Base-by-base conservation (phyloP, 2,888 invertebrate species). In the Mamestra brassicae region DNA sequence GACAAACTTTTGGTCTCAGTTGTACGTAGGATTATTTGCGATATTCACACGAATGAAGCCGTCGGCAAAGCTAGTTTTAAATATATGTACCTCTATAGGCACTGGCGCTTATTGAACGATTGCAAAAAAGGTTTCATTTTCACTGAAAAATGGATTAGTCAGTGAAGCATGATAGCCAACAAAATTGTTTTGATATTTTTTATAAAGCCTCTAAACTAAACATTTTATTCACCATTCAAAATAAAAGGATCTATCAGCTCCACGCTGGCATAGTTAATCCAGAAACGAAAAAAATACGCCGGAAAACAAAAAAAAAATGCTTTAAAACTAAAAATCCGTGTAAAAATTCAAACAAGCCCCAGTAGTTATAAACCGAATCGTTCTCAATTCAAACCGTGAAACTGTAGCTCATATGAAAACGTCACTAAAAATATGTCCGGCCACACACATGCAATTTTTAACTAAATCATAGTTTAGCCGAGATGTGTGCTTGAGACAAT, bases 371-470 rank as follows among this genome's bases (percentile, higher is more conserved):
- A 64, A 34, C 54, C 2, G 15, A 52, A 55, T 45, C 50, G 34
- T 67, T 67, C 47, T 15, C 52, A 76, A 75, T 76, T 68, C 10
- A 58, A 76, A 68, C 17, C 69, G 47, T 76, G 69, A 76, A 81
- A 62, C 52, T 42, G 63, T 69, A 57, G 36, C 69, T 76, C 76
- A 45, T 15, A 76, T 63, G 50, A 58, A 80, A 76, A 71, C 62
- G 65, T 79, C 45, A 69, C n/a, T 61, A 68, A 66, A 78, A 78
- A 64, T 38, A 38, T 1, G 38, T 1, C 42, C 42, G 42, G 42
- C 42, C 42, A 42, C 38, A 38, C 6, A 38, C 6, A 38, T 38
- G 38, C 4, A 38, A 38, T 38, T 38, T 38, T 38, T 6, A 38
- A 38, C 38, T 38, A 0, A 38, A 38, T 38, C 38, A 38, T 1